Conservation (phyloP, 1,140 invertebrate species). For the Ooceraea biroi region DNA sequence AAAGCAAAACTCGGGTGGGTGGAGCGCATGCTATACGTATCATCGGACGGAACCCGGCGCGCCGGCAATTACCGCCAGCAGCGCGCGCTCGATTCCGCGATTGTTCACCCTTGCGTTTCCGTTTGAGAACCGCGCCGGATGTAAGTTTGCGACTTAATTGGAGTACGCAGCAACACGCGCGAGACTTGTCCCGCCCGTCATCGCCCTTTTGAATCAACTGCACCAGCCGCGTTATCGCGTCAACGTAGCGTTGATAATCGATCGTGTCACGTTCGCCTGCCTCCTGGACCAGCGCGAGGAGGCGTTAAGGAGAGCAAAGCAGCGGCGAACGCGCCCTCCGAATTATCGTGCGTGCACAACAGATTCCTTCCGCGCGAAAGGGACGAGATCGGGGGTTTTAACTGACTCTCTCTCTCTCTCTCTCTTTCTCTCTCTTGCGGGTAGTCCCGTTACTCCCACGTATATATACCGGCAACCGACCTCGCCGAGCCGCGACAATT, state of each 20-base stretch:
- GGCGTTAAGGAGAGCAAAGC: conserved; percentile 42
- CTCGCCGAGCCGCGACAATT: conserved; percentile 77
- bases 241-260: too few species aligned
- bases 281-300: too few species aligned
- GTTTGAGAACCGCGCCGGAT: conserved; percentile 62
- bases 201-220: conserved; percentile 48
- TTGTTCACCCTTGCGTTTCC: conserved; percentile 75
- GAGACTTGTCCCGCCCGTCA: conserved; percentile 15
- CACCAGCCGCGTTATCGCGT: too few species aligned
- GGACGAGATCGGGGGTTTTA: conserved; percentile 76
- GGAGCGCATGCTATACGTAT: conserved; percentile 49
- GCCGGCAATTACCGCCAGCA: conserved; percentile 54
- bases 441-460: conserved; percentile 75
- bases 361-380: conserved; percentile 53
- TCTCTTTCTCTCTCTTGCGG: too few species aligned
- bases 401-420: too few species aligned
- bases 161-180: conserved; percentile 63
- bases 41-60: conserved; percentile 48
- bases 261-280: too few species aligned
- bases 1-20: conserved; percentile 42
- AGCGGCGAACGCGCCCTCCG: not conserved
- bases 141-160: conserved; percentile 74
- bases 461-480: conserved; percentile 60
- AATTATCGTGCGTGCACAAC: conserved; percentile 68
- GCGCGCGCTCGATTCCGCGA: conserved; percentile 36